Percentiles rank a stretch among this genome's conserved stretches.
phyloP scores from a whole-genome alignment of 2,888 invertebrate genomes.

The Ceramica pisi region DNA sequence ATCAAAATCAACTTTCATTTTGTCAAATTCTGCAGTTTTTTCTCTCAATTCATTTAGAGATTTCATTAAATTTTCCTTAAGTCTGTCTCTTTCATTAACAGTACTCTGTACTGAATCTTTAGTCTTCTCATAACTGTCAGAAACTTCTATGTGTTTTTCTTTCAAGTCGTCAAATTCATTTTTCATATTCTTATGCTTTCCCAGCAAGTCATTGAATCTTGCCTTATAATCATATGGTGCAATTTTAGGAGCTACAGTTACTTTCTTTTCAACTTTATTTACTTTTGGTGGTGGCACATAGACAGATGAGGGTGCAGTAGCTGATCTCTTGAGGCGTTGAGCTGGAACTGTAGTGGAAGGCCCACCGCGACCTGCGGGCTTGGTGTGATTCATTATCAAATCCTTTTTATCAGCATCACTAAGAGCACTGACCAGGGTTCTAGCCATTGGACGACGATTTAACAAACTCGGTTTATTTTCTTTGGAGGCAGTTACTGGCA shows the following conservation, averaged over 20 bases:
- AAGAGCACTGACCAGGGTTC: constrained; percentile 79
- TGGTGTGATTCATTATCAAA: constrained; percentile 84
- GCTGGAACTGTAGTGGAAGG: constrained; percentile 73
- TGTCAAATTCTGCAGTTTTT: constrained; percentile 80
- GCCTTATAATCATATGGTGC: constrained; percentile 93
- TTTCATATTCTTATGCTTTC: constrained; percentile 91
- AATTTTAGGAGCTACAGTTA: constrained; percentile 89
- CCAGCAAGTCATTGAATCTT: constrained; percentile 91
- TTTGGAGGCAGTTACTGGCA: constrained; percentile 78
- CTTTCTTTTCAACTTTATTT: constrained; percentile 83
- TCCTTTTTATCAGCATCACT: constrained; percentile 86
- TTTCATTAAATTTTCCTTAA: constrained; percentile 83
- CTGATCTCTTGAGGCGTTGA: constrained; percentile 81
- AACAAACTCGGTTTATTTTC: constrained; percentile 82
- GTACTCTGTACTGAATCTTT: constrained; percentile 81
- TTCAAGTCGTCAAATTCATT: constrained; percentile 87
- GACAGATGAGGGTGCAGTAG: constrained; percentile 78
- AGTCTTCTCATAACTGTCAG: constrained; percentile 88
- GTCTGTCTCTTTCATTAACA: constrained; percentile 78
- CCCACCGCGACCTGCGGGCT: constrained; percentile 73
- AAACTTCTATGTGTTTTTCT: constrained; percentile 88
- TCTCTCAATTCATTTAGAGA: constrained; percentile 81
- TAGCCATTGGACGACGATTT: constrained; percentile 74
- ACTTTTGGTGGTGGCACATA: constrained; percentile 76
- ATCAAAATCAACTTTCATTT: constrained; percentile 84